A percentile compares a stretch with the other conserved stretches of the same genome.
phyloP scores from a whole-genome alignment of 2,113 vertebrate species.

The Siniperca knerii region DNA sequence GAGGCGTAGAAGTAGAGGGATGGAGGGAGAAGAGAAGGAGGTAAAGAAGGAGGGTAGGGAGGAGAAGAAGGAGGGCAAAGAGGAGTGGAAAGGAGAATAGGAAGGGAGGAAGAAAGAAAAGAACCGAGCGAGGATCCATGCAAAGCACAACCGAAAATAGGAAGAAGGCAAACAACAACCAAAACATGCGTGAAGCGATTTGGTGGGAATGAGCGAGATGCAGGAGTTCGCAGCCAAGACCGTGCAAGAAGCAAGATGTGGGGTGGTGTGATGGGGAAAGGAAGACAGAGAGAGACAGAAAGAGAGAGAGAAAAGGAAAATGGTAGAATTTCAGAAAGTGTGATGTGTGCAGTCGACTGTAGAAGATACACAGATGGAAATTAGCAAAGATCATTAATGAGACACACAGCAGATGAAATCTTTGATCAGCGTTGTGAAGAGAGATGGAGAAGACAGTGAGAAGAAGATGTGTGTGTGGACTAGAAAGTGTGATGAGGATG shows the following conservation, averaged over 20 bases:
- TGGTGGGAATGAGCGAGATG: background rate
- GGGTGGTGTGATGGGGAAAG: background rate
- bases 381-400: conserved; percentile 22
- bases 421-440: background rate
- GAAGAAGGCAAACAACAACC: conserved; percentile 5
- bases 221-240: background rate
- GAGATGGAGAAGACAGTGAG: background rate
- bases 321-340: conserved; percentile 31
- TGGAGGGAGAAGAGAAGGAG: background rate
- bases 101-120: background rate
- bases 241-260: background rate
- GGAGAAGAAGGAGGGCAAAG: too few relatives aligned
- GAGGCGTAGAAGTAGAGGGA: background rate
- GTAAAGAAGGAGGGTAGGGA: too few relatives aligned
- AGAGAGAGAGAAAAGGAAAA: conserved; percentile 25
- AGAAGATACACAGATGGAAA: conserved; percentile 20
- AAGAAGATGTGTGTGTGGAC: background rate
- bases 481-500: background rate
- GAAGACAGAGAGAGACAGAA: conserved; percentile 19
- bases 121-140: background rate
- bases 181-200: conserved; percentile 24
- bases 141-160: conserved; percentile 25
- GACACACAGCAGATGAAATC: background rate
- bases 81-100: background rate
- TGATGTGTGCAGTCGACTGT: background rate